Base-by-base conservation (phyloP, 2,797 vertebrate genomes). In the Astyanax mexicanus region DNA sequence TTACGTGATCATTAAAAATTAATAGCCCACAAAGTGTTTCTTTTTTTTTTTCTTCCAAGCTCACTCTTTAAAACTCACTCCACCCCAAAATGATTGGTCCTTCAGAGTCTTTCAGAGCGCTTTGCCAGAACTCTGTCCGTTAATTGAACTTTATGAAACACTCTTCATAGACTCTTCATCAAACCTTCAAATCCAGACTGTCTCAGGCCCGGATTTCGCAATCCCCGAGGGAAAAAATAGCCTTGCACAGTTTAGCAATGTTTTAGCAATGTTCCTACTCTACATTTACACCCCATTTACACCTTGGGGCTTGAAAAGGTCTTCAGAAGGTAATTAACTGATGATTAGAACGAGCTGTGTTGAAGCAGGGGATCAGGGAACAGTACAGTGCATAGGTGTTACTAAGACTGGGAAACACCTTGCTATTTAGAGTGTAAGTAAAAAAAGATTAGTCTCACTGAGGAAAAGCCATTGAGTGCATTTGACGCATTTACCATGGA, bases 401-500 rank as follows among this genome's bases (percentile, higher is more conserved):
- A 11, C 57, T 8, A 11, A 37, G 17, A 4, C 35, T 37, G 55
- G 13, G 55, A 58, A 58, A 58, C 21, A 7, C 1, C 1, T 13
- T 29, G 52, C 35, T 55, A 1, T 70, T 29, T 17, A 29, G 4
- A 15, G 8, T 23, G 32, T 12, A 44, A 38, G n/a, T 29, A 21
- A 35, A n/a, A n/a, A n/a, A n/a, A 42, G 29, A 55, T 72, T 72
- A 58, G 27, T n/a, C 45, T 23, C 37, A 38, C 8, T 38, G 23
- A 51, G 25, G 25, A 67, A n/a, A 69, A 62, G 35, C 52, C 5
- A 7, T 65, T 19, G 9, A 66, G 35, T 2, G 38, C 49, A 5
- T 75, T 54, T 71, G 23, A 45, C 7, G 21, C 32, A 23, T 72
- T 38, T 27, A 44, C 21, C 64, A 42, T 10, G 52, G 61, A 60